Evolutionary conservation across 2,113 vertebrate species (phyloP), one percentile per base, ranked within the genome.

Genomic region (Nansenia antarctica): DNA sequence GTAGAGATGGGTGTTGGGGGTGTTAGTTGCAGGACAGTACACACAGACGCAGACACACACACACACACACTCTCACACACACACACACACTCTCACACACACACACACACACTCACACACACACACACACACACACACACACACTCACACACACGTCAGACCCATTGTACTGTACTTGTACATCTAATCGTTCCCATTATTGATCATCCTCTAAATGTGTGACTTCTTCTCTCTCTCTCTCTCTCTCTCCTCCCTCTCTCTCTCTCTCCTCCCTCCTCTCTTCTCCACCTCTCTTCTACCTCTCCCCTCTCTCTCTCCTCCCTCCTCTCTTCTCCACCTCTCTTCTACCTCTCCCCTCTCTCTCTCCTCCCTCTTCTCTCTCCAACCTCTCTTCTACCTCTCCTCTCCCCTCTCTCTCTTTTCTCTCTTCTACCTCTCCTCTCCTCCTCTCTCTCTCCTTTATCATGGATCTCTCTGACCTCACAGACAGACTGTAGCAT

Each of bases 201-300:
- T 49, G 45, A 49, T 49, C 7, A 5, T 6, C 9, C 45, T 49
- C n/a, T 42, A 61, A 54, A 34, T 34, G 32, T 31, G 14, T 42
- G n/a, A 18, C 3, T 11, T 15, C 61, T 54, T 63, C 67, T 66
- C 54, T 53, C 35, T 69, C 37, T 67, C 14, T 26, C 14, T 67
- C 20, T 47, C 57, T 52, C 34, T 29, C 15, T 22, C 57, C 65
- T 35, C 31, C 30, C 15, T 54, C n/a, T 37, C 34, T 14, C 9
- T 18, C 37, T 24, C 9, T 15, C 14, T 42, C 55, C 34, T 24
- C 34, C 27, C 31, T 22, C 59, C 22, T 20, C 35, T 62, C 61
- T 30, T 29, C 24, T 57, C 1, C 15, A 15, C 18, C n/a, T 6
- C 39, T 42, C 39, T 9, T 45, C 59, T 35, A 39, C 11, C 14